Conservation (phyloP, 2,797 vertebrate species). For the Gymnocypris eckloni region DNA sequence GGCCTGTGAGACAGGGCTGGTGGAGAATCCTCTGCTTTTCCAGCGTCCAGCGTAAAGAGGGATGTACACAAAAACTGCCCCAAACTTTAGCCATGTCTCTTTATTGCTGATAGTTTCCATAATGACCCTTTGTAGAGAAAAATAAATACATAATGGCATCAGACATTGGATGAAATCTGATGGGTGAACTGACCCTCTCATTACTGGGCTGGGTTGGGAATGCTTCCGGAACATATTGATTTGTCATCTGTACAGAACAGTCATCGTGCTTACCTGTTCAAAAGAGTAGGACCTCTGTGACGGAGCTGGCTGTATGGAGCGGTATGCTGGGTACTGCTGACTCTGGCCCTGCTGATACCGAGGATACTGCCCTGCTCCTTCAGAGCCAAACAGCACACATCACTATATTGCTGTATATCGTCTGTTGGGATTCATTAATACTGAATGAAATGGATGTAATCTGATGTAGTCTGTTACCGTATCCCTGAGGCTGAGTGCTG, state of each 20-base stretch:
- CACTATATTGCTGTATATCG: neutral
- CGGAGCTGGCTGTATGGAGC: constrained; percentile 87
- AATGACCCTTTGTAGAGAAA: constrained; percentile 82
- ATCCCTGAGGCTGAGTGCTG: constrained; percentile 88
- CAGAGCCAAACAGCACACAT: neutral
- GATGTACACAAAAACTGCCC: constrained; percentile 33
- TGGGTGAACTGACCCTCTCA: neutral
- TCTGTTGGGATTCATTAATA: neutral
- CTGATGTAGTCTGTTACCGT: constrained; percentile 77
- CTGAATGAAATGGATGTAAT: neutral
- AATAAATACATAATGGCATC: neutral
- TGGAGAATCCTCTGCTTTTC: constrained; percentile 15
- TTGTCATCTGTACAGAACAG: neutral
- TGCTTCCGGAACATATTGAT: neutral
- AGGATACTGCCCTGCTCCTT: constrained; percentile 87
- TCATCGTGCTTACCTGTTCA: constrained; percentile 84
- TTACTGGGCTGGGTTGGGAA: neutral
- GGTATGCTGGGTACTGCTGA: constrained; percentile 91
- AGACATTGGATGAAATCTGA: neutral
- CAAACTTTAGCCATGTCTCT: neutral
- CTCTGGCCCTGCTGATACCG: constrained; percentile 93
- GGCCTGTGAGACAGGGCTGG: constrained; percentile 4
- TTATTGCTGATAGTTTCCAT: constrained; percentile 96
- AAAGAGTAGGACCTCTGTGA: constrained; percentile 91
- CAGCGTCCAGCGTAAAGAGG: neutral